Percentiles rank a stretch among this genome's conserved stretches.
Conservation (phyloP, 2,888 invertebrate species). For the Ornithoptera alexandrae region DNA sequence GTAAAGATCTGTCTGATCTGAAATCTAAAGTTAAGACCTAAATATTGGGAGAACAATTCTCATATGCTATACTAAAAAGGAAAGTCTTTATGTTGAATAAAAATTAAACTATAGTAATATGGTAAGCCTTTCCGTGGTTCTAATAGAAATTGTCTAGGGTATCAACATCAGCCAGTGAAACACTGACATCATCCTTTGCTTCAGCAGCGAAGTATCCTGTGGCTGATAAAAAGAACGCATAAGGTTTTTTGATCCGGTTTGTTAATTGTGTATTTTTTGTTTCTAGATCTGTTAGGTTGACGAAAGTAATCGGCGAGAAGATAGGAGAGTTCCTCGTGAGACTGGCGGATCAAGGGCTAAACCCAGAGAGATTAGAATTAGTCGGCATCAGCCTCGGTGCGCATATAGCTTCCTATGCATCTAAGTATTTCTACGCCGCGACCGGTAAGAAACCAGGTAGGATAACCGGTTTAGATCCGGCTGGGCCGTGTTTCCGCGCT, state of each 20-base stretch:
- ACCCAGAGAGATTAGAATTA: slow-evolving; percentile 57
- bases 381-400: slow-evolving; percentile 66
- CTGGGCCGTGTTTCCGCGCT: slow-evolving; percentile 66
- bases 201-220: too few relatives aligned
- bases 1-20: too few relatives aligned
- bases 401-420: slow-evolving; percentile 56
- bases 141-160: too few relatives aligned
- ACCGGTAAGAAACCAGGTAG: slow-evolving; percentile 61
- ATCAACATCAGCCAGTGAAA: too few relatives aligned
- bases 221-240: too few relatives aligned
- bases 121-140: too few relatives aligned
- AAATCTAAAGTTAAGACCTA: too few relatives aligned
- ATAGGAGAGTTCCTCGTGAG: slow-evolving; percentile 62
- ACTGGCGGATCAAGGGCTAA: slow-evolving; percentile 52
- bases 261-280: slow-evolving; percentile 11
- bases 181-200: too few relatives aligned
- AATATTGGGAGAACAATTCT: too few relatives aligned
- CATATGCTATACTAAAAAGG: too few relatives aligned
- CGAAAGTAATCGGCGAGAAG: slow-evolving; percentile 55
- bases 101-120: too few relatives aligned
- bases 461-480: slow-evolving; percentile 66
- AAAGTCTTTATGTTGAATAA: too few relatives aligned
- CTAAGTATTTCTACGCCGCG: slow-evolving; percentile 56
- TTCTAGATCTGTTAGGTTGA: slow-evolving; percentile 64
- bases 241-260: neutral